These are phyloP conservation scores for Semicossyphus pulcher DNA, from an alignment of 2,113 vertebrate species.

Conservation along the genomic window DNA sequence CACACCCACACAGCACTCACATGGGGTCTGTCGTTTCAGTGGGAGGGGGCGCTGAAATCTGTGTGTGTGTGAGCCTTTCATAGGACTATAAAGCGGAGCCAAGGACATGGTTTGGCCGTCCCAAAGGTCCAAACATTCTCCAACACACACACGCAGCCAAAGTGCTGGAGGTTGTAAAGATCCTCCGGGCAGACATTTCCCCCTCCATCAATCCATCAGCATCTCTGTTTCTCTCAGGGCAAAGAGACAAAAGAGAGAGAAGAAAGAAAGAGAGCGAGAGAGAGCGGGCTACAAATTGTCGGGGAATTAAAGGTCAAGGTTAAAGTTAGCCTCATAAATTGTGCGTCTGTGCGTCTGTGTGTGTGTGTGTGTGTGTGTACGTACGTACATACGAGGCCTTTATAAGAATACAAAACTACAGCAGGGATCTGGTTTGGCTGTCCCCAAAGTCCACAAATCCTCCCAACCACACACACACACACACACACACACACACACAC, in stretches of 20 bases:
- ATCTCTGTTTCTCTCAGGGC: constrained; percentile 9
- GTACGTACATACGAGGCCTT: not conserved
- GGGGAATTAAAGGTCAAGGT: constrained; percentile 39
- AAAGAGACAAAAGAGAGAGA: not conserved
- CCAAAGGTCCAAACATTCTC: constrained; percentile 18
- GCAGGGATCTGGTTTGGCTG: constrained; percentile 4
- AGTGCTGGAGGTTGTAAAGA: constrained; percentile 17
- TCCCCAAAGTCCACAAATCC: not conserved
- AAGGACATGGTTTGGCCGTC: constrained; percentile 41
- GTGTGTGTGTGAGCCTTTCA: constrained; percentile 1
- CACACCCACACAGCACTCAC: not conserved
- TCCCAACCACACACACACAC: not conserved
- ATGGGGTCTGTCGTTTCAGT: constrained; percentile 11
- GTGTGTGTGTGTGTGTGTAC: constrained; percentile 1
- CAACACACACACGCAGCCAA: constrained; percentile 15
- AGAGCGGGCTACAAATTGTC: constrained; percentile 31
- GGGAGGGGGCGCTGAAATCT: constrained; percentile 1
- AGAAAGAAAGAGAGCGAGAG: not conserved
- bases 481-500: not conserved
- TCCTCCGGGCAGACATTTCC: constrained; percentile 7
- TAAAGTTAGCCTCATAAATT: constrained; percentile 32
- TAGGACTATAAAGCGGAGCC: constrained; percentile 26
- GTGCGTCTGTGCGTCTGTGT: not conserved
- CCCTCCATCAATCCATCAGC: constrained; percentile 39
- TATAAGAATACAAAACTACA: constrained; percentile 16